phyloP scores from a whole-genome alignment of 2,797 vertebrate genomes.

The Manis pentadactyla region DNA sequence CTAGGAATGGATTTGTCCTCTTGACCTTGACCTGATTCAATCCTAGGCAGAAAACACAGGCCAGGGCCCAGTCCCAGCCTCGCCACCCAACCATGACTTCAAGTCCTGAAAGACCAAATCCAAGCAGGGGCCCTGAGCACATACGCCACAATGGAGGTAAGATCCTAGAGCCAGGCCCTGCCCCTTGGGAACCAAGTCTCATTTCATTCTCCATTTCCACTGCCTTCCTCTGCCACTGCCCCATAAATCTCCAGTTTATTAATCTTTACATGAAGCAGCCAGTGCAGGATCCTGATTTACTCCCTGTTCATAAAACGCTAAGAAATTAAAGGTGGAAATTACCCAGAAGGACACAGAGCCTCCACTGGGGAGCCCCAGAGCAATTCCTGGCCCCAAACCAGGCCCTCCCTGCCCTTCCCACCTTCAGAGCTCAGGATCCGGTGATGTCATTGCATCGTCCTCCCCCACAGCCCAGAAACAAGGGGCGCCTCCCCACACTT shows the following conservation, averaged over 20 bases:
- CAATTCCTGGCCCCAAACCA: slow-evolving; percentile 29
- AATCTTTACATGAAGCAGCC: slow-evolving; percentile 76
- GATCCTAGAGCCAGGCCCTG: slow-evolving; percentile 22
- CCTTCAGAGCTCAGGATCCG: neutral
- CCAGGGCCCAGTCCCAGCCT: neutral
- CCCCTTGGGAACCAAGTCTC: slow-evolving; percentile 40
- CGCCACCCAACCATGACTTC: neutral
- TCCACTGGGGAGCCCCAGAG: slow-evolving; percentile 42
- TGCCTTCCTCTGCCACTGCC: slow-evolving; percentile 43
- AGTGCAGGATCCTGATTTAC: slow-evolving; percentile 76
- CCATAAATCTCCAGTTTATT: slow-evolving; percentile 82
- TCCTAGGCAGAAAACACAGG: neutral
- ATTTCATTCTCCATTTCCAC: slow-evolving; percentile 20
- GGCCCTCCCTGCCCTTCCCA: slow-evolving; percentile 50
- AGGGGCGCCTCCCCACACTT: neutral
- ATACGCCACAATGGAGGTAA: neutral
- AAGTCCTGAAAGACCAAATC: neutral
- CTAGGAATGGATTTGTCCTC: neutral
- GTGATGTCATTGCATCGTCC: slow-evolving; percentile 22
- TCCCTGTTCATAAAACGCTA: slow-evolving; percentile 78
- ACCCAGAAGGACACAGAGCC: slow-evolving; percentile 64
- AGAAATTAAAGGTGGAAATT: slow-evolving; percentile 81
- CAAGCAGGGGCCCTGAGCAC: neutral
- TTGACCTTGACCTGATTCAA: neutral
- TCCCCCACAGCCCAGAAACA: neutral